A percentile compares a stretch with the other conserved stretches of the same genome.
phyloP scores from a whole-genome alignment of 2,888 invertebrate genomes.

The Tenthredo livida region DNA sequence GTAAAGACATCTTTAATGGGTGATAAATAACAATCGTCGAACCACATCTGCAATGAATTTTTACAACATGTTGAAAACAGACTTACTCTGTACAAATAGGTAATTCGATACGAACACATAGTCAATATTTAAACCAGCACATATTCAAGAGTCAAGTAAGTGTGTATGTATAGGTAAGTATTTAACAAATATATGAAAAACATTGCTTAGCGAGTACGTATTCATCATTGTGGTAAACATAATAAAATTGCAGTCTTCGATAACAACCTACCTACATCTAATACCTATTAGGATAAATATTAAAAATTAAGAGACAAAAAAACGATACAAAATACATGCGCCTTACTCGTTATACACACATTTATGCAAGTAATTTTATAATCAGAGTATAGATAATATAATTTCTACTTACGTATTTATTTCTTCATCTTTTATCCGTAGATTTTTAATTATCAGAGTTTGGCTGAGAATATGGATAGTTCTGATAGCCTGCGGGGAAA shows the following conservation, averaged over 20 bases:
- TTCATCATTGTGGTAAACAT: slow-evolving; percentile 50
- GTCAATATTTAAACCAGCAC: slow-evolving; percentile 23
- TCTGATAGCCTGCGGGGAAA: slow-evolving; percentile 75
- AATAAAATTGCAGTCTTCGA: slow-evolving; percentile 46
- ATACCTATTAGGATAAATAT: slow-evolving; percentile 52
- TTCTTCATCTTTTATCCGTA: slow-evolving; percentile 42
- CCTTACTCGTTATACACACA: slow-evolving; percentile 35
- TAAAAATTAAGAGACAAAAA: slow-evolving; percentile 45
- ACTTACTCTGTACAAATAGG: neutral
- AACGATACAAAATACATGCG: slow-evolving; percentile 43
- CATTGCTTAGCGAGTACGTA: slow-evolving; percentile 30
- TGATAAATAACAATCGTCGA: slow-evolving; percentile 21
- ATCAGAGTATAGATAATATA: neutral
- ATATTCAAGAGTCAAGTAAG: slow-evolving; percentile 25
- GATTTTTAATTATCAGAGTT: slow-evolving; percentile 73
- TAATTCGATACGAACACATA: slow-evolving; percentile 23
- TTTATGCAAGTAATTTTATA: slow-evolving; percentile 15
- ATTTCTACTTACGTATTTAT: slow-evolving; percentile 48
- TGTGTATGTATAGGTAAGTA: slow-evolving; percentile 18
- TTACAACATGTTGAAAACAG: slow-evolving; percentile 45
- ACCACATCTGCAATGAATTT: slow-evolving; percentile 50
- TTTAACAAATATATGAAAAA: slow-evolving; percentile 33
- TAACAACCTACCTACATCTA: slow-evolving; percentile 48
- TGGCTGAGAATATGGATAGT: slow-evolving; percentile 75
- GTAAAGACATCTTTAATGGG: slow-evolving; percentile 6